Percentiles rank a stretch among this genome's conserved stretches.
Conservation (phyloP, 2,888 invertebrate genomes). For the Maniola hyperantus region DNA sequence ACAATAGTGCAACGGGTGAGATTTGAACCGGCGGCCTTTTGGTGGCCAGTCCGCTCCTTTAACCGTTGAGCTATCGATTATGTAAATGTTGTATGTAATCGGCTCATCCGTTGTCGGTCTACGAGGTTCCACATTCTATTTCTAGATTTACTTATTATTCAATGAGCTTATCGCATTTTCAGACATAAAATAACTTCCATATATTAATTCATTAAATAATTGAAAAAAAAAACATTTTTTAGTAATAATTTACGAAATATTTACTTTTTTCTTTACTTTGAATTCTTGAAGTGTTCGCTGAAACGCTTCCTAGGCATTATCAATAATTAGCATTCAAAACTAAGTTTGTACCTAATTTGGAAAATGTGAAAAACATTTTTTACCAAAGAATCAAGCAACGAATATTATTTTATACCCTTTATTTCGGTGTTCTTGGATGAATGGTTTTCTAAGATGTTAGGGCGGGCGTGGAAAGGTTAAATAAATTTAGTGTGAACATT, state of each 20-base stretch:
- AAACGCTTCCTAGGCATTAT: no score
- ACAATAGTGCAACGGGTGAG: no score
- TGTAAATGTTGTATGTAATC: slow-evolving; percentile 16
- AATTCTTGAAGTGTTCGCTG: no score
- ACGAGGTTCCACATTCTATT: slow-evolving; percentile 1
- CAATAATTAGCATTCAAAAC: no score
- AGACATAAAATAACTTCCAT: no score
- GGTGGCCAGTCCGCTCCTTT: no score
- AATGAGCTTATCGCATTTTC: slow-evolving; percentile 14
- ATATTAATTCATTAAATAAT: no score
- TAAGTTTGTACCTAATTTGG: background rate
- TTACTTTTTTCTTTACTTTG: no score
- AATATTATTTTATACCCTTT: slow-evolving; percentile 1
- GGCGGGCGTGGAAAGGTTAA: slow-evolving; percentile 79
- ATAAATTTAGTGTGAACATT: slow-evolving; percentile 79
- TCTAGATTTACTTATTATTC: slow-evolving; percentile 1
- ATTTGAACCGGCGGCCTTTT: no score
- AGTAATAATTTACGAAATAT: no score
- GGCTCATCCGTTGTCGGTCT: background rate
- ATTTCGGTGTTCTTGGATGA: slow-evolving; percentile 49
- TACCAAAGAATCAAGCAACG: background rate
- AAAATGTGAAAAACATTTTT: background rate
- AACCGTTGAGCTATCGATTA: no score
- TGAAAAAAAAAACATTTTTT: no score
- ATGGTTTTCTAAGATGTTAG: slow-evolving; percentile 73